A percentile compares a stretch with the other conserved stretches of the same genome.
phyloP scores from a whole-genome alignment of 2,797 vertebrate genomes.

The Cynopterus sphinx region DNA sequence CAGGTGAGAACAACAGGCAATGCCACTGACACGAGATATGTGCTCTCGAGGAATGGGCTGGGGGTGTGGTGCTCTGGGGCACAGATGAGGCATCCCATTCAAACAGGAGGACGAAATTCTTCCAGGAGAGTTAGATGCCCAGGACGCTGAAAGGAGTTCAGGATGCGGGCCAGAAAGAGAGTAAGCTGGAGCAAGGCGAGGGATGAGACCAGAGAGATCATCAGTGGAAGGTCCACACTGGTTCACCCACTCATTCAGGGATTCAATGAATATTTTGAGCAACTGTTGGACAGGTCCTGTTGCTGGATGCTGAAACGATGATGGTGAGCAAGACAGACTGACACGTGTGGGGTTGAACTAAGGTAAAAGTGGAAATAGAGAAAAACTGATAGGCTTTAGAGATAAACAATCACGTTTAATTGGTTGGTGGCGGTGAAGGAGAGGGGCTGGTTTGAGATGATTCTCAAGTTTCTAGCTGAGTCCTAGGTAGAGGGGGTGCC shows the following conservation, averaged over 20 bases:
- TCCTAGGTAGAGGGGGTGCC: background rate
- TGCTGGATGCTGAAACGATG: background rate
- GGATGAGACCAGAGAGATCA: background rate
- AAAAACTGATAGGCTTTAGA: background rate
- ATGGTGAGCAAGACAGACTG: background rate
- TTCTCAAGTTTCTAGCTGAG: background rate
- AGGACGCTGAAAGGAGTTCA: background rate
- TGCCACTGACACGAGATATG: fast-evolving
- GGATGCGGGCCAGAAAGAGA: background rate
- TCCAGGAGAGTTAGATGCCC: background rate
- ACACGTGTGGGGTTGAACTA: fast-evolving
- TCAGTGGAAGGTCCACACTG: background rate
- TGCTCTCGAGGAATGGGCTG: background rate
- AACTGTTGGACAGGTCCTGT: background rate
- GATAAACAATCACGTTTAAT: background rate
- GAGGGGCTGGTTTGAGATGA: background rate
- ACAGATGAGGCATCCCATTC: background rate
- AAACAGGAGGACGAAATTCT: background rate
- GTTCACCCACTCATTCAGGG: background rate
- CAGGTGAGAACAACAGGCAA: background rate
- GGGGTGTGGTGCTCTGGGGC: fast-evolving
- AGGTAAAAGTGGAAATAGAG: background rate
- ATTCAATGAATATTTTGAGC: background rate
- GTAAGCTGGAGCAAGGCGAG: background rate
- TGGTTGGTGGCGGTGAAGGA: background rate